Evolutionary conservation across 2,113 vertebrate genomes (phyloP).

Genomic region (Tyto alba): DNA sequence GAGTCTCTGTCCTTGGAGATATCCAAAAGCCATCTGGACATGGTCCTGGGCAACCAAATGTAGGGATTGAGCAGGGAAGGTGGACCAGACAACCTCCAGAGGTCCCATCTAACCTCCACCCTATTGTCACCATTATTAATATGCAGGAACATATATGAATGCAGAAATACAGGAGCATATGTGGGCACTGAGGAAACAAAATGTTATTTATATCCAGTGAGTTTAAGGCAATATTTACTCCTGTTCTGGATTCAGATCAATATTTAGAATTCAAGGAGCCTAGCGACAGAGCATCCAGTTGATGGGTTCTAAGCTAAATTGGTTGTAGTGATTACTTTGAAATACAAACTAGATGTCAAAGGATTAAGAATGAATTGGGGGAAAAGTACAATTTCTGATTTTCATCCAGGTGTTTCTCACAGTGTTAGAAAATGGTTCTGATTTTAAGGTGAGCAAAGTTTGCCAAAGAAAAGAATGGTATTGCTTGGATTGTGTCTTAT

Average conservation of each 20-base stretch:
- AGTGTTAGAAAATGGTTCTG: neutral
- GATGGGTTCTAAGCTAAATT: neutral
- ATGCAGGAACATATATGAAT: neutral
- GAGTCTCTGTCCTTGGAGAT: neutral
- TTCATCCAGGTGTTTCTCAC: neutral
- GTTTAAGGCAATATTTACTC: neutral
- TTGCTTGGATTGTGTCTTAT: slow-evolving; percentile 65
- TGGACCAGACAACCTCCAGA: neutral
- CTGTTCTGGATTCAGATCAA: neutral
- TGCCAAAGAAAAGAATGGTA: slow-evolving; percentile 65
- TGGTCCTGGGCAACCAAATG: neutral
- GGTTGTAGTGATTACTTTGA: neutral
- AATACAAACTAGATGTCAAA: neutral
- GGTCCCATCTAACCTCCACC: neutral
- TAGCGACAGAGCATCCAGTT: neutral
- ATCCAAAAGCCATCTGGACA: neutral
- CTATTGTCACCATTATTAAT: neutral
- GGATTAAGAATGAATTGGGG: neutral
- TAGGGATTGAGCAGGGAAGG: neutral
- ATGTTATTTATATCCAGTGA: neutral
- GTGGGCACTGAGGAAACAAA: neutral
- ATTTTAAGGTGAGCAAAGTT: slow-evolving; percentile 66
- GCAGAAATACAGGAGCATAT: neutral
- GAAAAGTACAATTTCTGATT: neutral
- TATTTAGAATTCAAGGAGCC: neutral